Evolutionary conservation across 2,113 vertebrate genomes (phyloP).

Genomic region (Pachyramphus minor): DNA sequence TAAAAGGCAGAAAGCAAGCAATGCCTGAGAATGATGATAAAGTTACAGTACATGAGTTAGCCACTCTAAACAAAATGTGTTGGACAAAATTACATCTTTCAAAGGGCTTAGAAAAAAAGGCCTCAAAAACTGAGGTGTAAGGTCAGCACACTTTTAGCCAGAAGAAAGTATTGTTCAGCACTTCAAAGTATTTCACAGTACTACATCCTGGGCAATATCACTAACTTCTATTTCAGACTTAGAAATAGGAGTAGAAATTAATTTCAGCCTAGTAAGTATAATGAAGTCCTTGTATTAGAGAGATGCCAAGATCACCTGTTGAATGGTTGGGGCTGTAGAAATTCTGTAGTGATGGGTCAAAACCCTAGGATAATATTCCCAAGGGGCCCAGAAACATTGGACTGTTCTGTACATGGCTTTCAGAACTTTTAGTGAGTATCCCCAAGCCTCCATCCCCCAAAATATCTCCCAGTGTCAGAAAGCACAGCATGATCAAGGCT

Average conservation of each 20-base stretch:
- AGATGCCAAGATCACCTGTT: not conserved
- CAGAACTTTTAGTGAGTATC: not conserved
- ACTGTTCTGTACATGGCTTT: not conserved
- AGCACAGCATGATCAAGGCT: not conserved
- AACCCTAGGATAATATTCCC: not conserved
- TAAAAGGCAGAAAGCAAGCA: not conserved
- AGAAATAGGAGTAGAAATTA: not conserved
- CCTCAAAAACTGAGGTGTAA: not conserved
- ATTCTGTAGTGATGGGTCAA: not conserved
- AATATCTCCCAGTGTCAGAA: not conserved
- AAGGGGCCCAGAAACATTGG: not conserved
- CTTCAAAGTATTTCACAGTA: not conserved
- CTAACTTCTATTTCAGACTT: not conserved
- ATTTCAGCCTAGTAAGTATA: not conserved
- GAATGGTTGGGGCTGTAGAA: not conserved
- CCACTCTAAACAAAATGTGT: not conserved
- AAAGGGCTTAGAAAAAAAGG: not conserved
- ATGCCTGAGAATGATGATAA: not conserved
- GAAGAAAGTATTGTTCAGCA: not conserved
- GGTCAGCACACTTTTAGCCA: not conserved
- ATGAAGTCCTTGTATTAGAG: not conserved
- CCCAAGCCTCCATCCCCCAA: accelerated
- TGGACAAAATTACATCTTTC: not conserved
- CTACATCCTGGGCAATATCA: not conserved
- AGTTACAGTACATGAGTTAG: not conserved